A percentile compares a stretch with the other conserved stretches of the same genome.
phyloP scores from a whole-genome alignment of 2,113 vertebrate genomes.

The Hippocampus comes region DNA sequence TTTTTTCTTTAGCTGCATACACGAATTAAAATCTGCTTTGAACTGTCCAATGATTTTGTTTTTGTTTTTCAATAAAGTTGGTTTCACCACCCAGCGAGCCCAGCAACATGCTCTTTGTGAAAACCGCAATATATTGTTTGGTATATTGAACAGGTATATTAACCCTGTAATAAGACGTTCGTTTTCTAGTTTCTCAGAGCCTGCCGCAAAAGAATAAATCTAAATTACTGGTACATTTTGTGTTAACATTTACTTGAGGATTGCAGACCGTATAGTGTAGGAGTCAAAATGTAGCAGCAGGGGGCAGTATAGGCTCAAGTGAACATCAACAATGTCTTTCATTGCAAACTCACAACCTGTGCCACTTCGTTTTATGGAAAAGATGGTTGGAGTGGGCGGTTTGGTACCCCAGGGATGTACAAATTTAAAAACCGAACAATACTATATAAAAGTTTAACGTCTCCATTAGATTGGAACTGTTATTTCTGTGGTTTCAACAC shows the following conservation, averaged over 20 bases:
- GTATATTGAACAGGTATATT: neutral
- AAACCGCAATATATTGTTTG: neutral
- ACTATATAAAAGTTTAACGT: too few relatives aligned
- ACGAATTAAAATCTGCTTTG: neutral
- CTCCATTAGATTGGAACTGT: too few relatives aligned
- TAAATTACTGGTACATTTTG: neutral
- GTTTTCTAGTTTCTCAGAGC: neutral
- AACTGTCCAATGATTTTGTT: too few relatives aligned
- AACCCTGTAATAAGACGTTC: neutral
- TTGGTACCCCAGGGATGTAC: too few relatives aligned
- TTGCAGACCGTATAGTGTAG: neutral
- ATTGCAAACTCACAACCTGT: too few relatives aligned
- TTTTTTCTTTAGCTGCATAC: neutral
- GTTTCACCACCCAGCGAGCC: too few relatives aligned
- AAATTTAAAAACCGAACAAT: too few relatives aligned
- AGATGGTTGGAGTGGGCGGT: too few relatives aligned
- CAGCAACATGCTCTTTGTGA: too few relatives aligned
- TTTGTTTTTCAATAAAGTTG: too few relatives aligned
- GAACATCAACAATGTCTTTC: neutral
- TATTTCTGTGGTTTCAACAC: too few relatives aligned
- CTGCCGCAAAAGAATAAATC: neutral
- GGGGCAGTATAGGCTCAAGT: slow-evolving; percentile 40
- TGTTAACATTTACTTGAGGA: neutral
- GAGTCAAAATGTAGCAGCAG: slow-evolving; percentile 40
- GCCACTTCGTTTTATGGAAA: neutral